Evolutionary conservation across 1,140 invertebrate genomes (phyloP), one percentile per base, ranked within the genome.

Genomic region (Zeugodacus cucurbitae): DNA sequence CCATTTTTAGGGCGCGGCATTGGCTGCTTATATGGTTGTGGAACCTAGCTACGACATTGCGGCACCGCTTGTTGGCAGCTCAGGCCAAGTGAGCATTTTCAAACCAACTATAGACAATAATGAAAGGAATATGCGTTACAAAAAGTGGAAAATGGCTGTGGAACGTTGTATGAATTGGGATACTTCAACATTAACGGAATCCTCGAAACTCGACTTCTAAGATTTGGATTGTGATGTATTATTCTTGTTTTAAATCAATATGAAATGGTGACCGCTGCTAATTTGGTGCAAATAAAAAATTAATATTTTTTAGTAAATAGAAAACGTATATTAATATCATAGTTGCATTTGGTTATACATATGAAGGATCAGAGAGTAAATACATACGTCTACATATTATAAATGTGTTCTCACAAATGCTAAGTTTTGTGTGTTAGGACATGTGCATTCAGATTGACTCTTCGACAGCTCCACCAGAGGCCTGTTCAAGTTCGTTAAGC

Each of bases 71-170:
- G 91, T 90, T 0, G 34, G 62, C 37, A 78, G 95, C 90, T 90
- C 95, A 91, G 94, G 94, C 92, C 90, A 90, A 0, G 86, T 78
- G 0, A 89, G 90, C 20, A 96, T 95, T 54, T 97, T 97, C 90
- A 91, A 91, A 8, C 96, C 97, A 0, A 91, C 93, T n/a, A 96
- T 97, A 34, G 94, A 93, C n/a, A 95, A 96, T 89, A 94, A 96
- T 90, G 96, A 97, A 95, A 94, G 97, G 59, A 96, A 97, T 90
- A 93, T 95, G 10, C 95, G 95, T 70, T 97, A 97, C 91, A 95
- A 95, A 57, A 96, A 96, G 89, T 98, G 97, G 97, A 98, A 97
- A 93, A 96, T 96, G 95, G 97, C 97, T 1, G 95, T 98, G 1
- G 95, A 97, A 89, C 94, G 97, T 70, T 97, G 96, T 10, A 94